Conservation (phyloP, 2,797 vertebrate genomes). For the Lerista edwardsae region DNA sequence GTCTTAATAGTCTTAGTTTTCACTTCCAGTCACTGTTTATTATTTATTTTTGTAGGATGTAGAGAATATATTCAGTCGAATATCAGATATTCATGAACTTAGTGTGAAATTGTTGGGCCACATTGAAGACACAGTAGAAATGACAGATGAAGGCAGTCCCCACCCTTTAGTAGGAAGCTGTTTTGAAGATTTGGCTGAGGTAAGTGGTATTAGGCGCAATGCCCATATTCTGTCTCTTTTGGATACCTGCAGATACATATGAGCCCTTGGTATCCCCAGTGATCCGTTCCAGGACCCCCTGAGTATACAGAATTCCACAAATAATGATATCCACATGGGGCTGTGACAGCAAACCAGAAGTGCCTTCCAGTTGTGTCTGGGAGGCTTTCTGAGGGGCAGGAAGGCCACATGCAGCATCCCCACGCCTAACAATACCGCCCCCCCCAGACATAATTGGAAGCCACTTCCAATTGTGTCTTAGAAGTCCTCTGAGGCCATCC, state of each 20-base stretch:
- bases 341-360: no score
- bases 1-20: slow-evolving; percentile 18
- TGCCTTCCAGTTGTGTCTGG: no score
- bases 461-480: no score
- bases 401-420: no score
- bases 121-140: slow-evolving; percentile 97
- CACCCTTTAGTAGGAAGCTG: slow-evolving; percentile 96
- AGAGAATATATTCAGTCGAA: slow-evolving; percentile 96
- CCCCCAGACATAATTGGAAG: no score
- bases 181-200: slow-evolving; percentile 97
- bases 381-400: no score
- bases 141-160: slow-evolving; percentile 96
- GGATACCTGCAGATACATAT: neutral
- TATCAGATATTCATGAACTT: slow-evolving; percentile 95
- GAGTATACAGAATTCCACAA: no score
- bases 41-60: slow-evolving; percentile 84
- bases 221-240: neutral
- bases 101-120: slow-evolving; percentile 93
- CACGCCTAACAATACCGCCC: no score
- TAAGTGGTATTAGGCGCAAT: slow-evolving; percentile 56
- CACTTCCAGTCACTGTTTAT: slow-evolving; percentile 10
- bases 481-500: no score
- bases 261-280: neutral
- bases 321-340: no score
- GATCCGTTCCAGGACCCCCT: no score